A percentile compares a stretch with the other conserved stretches of the same genome.
Evolutionary conservation across 2,888 invertebrate species (phyloP).

Genomic region (Sarcophaga variegata): DNA sequence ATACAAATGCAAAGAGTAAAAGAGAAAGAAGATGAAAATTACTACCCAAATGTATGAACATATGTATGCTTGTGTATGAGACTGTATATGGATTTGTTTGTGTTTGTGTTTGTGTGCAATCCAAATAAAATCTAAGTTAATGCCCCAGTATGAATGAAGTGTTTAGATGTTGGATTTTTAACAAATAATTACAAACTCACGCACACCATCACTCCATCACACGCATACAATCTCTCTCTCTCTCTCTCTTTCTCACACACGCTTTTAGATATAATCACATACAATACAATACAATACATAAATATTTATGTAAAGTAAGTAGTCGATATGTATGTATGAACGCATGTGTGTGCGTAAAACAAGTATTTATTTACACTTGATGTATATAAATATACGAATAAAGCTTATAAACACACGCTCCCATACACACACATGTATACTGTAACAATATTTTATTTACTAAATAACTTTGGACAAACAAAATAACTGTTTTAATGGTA

Average conservation of each 20-base stretch:
- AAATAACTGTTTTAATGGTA: slow-evolving; percentile 1
- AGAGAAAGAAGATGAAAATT: no score
- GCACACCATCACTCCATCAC: neutral
- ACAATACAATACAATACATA: neutral
- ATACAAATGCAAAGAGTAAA: no score
- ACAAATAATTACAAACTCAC: slow-evolving; percentile 45
- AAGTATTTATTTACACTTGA: slow-evolving; percentile 24
- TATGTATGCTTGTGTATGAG: no score
- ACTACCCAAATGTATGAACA: no score
- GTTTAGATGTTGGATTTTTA: slow-evolving; percentile 50
- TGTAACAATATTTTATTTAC: slow-evolving; percentile 34
- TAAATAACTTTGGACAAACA: slow-evolving; percentile 22
- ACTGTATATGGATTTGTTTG: no score
- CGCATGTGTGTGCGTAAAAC: neutral
- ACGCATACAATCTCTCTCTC: neutral
- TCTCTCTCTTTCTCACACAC: no score
- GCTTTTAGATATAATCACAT: no score
- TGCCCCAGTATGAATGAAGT: slow-evolving; percentile 51
- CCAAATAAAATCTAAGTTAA: slow-evolving; percentile 55
- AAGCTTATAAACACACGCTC: neutral
- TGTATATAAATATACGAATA: slow-evolving; percentile 1
- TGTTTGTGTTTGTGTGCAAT: slow-evolving; percentile 7
- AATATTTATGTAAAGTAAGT: slow-evolving; percentile 12
- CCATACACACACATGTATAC: neutral
- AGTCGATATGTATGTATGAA: slow-evolving; percentile 3